These are phyloP conservation scores for Spodoptera picta DNA, from an alignment of 2,888 invertebrate genomes.

Conservation along the genomic window DNA sequence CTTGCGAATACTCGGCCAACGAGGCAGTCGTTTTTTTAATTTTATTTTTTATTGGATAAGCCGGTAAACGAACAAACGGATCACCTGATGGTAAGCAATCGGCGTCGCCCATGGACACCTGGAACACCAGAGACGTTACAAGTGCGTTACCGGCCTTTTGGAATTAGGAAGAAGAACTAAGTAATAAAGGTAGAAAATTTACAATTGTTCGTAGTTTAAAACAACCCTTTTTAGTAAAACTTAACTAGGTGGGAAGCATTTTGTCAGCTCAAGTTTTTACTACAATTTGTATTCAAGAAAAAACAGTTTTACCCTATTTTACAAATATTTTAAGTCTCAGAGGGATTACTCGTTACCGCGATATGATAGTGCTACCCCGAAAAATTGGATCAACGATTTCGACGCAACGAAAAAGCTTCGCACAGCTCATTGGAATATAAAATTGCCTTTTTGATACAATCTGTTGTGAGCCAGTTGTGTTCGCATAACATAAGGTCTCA, in stretches of 20 bases:
- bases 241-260: constrained; percentile 33
- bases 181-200: too few species aligned
- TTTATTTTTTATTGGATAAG: too few species aligned
- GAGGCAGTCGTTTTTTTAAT: too few species aligned
- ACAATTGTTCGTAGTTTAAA: constrained; percentile 7
- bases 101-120: too few species aligned
- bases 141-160: too few species aligned
- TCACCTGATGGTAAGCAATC: too few species aligned
- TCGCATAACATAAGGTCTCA: constrained; percentile 14
- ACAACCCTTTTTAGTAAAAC: constrained; percentile 34
- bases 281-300: constrained; percentile 37
- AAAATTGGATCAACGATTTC: constrained; percentile 61
- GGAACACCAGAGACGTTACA: too few species aligned
- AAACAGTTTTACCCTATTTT: constrained; percentile 63
- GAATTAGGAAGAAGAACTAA: too few species aligned
- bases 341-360: constrained; percentile 60
- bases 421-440: constrained; percentile 49
- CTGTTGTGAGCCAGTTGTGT: constrained; percentile 26
- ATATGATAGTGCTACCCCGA: constrained; percentile 28
- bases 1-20: too few species aligned
- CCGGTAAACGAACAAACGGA: too few species aligned
- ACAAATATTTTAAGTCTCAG: constrained; percentile 63
- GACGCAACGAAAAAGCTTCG: constrained; percentile 46
- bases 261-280: constrained; percentile 40
- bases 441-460: constrained; percentile 43